A percentile compares a stretch with the other conserved stretches of the same genome.
Conservation (phyloP, 2,888 invertebrate species). For the Noctua fimbriata region DNA sequence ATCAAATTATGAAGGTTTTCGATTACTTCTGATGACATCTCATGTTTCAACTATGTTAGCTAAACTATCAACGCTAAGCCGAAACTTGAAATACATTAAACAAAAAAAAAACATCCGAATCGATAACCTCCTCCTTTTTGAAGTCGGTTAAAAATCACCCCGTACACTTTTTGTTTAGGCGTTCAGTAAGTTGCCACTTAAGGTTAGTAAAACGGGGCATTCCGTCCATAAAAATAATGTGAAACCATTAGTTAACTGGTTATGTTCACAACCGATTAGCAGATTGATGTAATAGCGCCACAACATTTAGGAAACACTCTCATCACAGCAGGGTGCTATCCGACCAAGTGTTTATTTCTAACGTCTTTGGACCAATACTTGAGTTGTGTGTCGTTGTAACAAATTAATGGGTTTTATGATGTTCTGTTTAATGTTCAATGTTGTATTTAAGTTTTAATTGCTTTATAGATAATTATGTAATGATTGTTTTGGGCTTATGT, state of each 20-base stretch:
- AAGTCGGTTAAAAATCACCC: too few species aligned
- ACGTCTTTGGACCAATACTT: neutral
- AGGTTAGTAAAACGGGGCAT: neutral
- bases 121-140: too few species aligned
- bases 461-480: neutral
- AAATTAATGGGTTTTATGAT: slow-evolving; percentile 36
- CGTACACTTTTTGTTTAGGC: neutral
- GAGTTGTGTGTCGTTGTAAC: slow-evolving; percentile 1
- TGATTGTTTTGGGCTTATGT: neutral
- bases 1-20: neutral
- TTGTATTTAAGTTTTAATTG: slow-evolving; percentile 6
- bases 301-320: slow-evolving; percentile 53
- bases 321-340: slow-evolving; percentile 41
- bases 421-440: neutral
- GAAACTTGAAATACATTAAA: too few species aligned
- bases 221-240: slow-evolving; percentile 8
- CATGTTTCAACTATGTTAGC: neutral
- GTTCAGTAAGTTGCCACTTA: neutral
- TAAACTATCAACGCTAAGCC: neutral
- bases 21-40: neutral
- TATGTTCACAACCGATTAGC: slow-evolving; percentile 31
- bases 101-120: too few species aligned
- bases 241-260: slow-evolving; percentile 34
- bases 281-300: slow-evolving; percentile 47
- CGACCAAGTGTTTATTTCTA: slow-evolving; percentile 34